These are phyloP conservation scores for Baronia brevicornis DNA, from an alignment of 2,888 invertebrate genomes.

Conservation along the genomic window DNA sequence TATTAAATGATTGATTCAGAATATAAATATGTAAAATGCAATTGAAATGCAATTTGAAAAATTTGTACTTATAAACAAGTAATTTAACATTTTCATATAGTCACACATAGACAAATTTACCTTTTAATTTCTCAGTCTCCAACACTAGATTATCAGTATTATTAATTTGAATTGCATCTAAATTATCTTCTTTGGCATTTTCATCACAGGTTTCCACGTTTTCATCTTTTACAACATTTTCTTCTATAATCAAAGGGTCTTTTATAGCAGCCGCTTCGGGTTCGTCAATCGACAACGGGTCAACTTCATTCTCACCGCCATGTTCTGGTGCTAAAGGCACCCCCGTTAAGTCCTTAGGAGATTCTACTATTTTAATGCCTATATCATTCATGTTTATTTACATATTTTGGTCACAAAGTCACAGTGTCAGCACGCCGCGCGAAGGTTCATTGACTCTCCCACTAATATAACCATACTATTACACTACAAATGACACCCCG, in stretches of 20 bases:
- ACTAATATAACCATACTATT: conserved; percentile 41
- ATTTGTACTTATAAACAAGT: too few species aligned
- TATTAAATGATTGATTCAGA: too few species aligned
- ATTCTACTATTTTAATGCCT: conserved; percentile 65
- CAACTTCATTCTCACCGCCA: conserved; percentile 48
- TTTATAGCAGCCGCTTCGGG: conserved; percentile 31
- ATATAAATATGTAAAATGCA: too few species aligned
- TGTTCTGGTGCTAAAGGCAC: conserved; percentile 40
- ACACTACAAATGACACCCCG: conserved; percentile 21
- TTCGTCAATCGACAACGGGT: conserved; percentile 58
- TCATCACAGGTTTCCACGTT: conserved; percentile 61
- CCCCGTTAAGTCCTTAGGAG: conserved; percentile 48
- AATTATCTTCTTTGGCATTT: conserved; percentile 66
- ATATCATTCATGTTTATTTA: conserved; percentile 75
- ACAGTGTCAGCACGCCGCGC: conserved; percentile 63
- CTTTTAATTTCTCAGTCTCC: conserved; percentile 17
- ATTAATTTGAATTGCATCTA: conserved; percentile 37
- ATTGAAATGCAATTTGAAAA: too few species aligned
- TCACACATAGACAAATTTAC: conserved; percentile 12
- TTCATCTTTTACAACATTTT: conserved; percentile 28
- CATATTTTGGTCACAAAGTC: conserved; percentile 65
- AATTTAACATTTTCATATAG: too few species aligned
- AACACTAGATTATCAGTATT: conserved; percentile 27
- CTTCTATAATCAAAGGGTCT: conserved; percentile 30
- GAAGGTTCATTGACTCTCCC: conserved; percentile 56